Base-by-base conservation (phyloP, 2,113 vertebrate species). In the Vidua macroura region DNA sequence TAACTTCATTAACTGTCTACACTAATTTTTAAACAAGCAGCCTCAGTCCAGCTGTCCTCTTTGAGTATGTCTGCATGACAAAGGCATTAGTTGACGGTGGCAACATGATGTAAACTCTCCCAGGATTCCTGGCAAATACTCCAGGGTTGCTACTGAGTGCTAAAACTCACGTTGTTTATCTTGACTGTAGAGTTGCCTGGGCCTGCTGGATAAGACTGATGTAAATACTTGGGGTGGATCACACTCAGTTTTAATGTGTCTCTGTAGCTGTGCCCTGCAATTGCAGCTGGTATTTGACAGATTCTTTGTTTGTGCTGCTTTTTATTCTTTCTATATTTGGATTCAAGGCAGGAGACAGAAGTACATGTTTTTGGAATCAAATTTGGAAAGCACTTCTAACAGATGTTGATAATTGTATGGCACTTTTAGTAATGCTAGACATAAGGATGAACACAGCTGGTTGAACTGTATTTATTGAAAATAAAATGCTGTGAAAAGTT, bases 381-480 rank as follows among this genome's bases (percentile, higher is more conserved):
- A 95, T 84, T 72, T 92, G 88, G 90, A 89, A 94, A 82, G 70
- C 78, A 15, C 18, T 95, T 87, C 41, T 82, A 79, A n/a, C 91
- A 93, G 91, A 93, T 95, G 86, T 91, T 79, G 86, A 37, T 95
- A 87, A 93, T 89, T 95, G 89, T 69, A 37, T 64, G 58, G 70
- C 80, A 69, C 86, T 92, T 91, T 86, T 84, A 77, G 68, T 80
- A 64, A 46, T 76, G 87, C 39, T 81, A 73, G 63, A 79, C 37
- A 59, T 87, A 84, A 82, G 74, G 78, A 62, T 1, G 81, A 91
- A 35, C 89, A 93, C 84, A 91, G 84, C 86, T 95, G 89, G 53
- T 59, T 94, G 77, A 96, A 95, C 78, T 89, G 69, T 92, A 69
- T 92, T 92, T 91, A 82, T 60, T 91, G 81, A 79, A 95, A 93